A percentile compares a stretch with the other conserved stretches of the same genome.
Evolutionary conservation across 1,140 invertebrate species (phyloP).

Genomic region (Heliconius melpomene): DNA sequence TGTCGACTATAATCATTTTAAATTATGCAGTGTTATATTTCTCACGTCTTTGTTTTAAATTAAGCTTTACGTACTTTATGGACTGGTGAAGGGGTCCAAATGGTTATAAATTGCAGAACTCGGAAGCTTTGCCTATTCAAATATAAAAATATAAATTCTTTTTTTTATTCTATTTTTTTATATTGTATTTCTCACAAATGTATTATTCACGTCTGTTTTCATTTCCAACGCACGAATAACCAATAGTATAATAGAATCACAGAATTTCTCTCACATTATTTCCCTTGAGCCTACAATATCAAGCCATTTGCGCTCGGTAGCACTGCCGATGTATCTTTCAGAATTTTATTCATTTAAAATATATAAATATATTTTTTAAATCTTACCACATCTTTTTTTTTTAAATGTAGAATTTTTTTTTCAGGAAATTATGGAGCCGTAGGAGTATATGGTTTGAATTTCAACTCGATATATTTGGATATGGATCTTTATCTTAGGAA

Average conservation of each 20-base stretch:
- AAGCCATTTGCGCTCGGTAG: slow-evolving; percentile 19
- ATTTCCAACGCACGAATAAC: slow-evolving; percentile 19
- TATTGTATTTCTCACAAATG: background rate
- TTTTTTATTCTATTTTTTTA: background rate
- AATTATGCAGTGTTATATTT: slow-evolving; percentile 13
- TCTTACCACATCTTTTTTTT: too few species aligned
- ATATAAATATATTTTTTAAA: background rate
- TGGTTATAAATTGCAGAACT: background rate
- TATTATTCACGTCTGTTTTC: slow-evolving; percentile 7
- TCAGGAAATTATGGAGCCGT: too few species aligned
- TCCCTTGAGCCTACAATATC: slow-evolving; percentile 22
- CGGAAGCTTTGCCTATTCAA: too few species aligned
- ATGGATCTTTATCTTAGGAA: too few species aligned
- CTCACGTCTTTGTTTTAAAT: slow-evolving; percentile 3
- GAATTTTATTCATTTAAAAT: background rate
- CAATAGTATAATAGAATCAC: slow-evolving; percentile 24
- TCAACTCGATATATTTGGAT: too few species aligned
- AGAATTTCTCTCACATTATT: slow-evolving; percentile 25
- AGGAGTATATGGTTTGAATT: too few species aligned
- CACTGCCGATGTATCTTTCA: background rate
- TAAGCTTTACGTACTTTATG: background rate
- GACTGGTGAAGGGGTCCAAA: background rate
- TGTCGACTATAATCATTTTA: background rate
- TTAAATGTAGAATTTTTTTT: too few species aligned
- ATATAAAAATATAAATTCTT: background rate